Evolutionary conservation across 2,113 vertebrate genomes (phyloP).

Genomic region (Prionailurus bengalensis): DNA sequence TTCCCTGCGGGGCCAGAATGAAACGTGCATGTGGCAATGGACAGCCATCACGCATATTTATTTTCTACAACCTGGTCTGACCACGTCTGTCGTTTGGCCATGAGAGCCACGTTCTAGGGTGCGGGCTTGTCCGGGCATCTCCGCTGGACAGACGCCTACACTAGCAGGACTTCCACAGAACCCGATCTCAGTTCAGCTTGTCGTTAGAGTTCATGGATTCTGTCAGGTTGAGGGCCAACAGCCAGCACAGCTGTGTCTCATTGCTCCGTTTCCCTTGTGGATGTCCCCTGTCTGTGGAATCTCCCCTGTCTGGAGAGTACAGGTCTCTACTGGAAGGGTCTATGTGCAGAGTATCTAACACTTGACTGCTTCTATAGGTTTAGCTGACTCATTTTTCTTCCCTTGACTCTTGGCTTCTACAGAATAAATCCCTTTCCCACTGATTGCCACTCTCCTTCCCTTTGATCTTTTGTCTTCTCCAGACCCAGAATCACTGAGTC

Average conservation of each 20-base stretch:
- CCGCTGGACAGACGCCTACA: background rate
- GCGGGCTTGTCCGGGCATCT: too few relatives aligned
- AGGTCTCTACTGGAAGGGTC: background rate
- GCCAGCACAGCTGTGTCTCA: background rate
- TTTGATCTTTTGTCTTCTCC: constrained; percentile 32
- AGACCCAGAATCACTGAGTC: constrained; percentile 1
- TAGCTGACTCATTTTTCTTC: background rate
- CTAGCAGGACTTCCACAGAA: background rate
- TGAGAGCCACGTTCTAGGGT: background rate
- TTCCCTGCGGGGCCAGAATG: background rate
- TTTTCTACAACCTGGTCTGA: background rate
- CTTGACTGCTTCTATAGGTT: background rate
- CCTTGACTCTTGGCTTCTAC: background rate
- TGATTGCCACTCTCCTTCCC: background rate
- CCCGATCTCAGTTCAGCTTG: background rate
- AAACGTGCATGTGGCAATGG: background rate
- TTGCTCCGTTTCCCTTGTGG: accelerated
- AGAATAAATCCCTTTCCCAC: background rate
- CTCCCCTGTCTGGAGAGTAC: too few relatives aligned
- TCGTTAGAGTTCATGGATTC: background rate
- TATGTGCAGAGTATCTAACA: background rate
- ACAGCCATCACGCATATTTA: background rate
- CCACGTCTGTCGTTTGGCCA: background rate
- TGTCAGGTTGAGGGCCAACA: accelerated
- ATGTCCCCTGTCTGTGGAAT: background rate